Base-by-base conservation (phyloP, 2,797 vertebrate genomes). In the Fistularia tabacaria region DNA sequence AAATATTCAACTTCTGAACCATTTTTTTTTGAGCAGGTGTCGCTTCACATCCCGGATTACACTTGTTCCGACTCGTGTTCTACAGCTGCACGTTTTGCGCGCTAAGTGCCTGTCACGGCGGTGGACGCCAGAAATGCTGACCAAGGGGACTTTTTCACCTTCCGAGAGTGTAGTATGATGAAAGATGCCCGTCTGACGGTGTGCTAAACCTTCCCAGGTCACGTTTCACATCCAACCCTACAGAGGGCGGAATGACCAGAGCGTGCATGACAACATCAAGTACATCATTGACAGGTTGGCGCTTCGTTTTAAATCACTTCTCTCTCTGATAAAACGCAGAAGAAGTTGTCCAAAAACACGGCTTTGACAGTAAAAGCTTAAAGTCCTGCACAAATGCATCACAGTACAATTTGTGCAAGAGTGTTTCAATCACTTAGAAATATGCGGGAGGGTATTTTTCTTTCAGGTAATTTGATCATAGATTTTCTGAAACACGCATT, bases 271-370 rank as follows among this genome's bases (percentile, higher is more conserved):
- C 71, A 94, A 95, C 69, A 82, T 95, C 86, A 95, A 93, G 84
- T 94, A 95, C 77, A 95, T 96, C 69, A 89, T 94, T 58, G 93
- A 95, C 91, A 94, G 90, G 94, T 95, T 89, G 78, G 90, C 74
- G 15, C 47, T 50, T 38, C 43, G 49, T 57, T 48, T 38, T 38
- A 8, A 59, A 14, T 50, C 61, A n/a, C n/a, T n/a, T n/a, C n/a
- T n/a, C n/a, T n/a, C n/a, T n/a, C n/a, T 25, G 25, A 25, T 2
- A 25, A 25, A 25, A 25, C 5, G 25, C 25, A 25, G 25, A 3
- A 25, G 25, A 25, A 25, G 25, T 25, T 25, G 25, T 25, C 25
- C 25, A 25, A 25, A 25, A 25, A 25, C n/a, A n/a, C n/a, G n/a
- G n/a, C n/a, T n/a, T 25, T 25, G 5, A 25, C 25, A 25, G 25